Percentiles rank a stretch among this genome's conserved stretches.
Conservation (phyloP, 1,140 invertebrate genomes). For the Oppia nitens region DNA sequence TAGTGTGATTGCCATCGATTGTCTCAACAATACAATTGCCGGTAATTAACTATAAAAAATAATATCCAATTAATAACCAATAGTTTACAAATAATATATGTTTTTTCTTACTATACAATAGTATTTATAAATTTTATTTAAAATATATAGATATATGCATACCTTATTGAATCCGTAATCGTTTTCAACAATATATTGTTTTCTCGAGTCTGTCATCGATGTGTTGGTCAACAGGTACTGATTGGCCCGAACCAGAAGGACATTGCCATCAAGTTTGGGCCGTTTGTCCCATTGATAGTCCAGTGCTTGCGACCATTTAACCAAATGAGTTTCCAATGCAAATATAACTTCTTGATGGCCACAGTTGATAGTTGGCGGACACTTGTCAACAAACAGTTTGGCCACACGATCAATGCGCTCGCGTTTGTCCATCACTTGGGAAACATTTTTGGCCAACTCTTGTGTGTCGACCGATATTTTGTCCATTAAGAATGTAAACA, state of each 20-base stretch:
- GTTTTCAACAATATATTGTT: constrained; percentile 41
- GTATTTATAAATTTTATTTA: too few relatives aligned
- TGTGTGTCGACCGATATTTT: too few relatives aligned
- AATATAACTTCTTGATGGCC: constrained; percentile 1
- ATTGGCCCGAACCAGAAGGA: constrained; percentile 8
- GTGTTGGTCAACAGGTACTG: constrained; percentile 1
- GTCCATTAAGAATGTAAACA: too few relatives aligned
- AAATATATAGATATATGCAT: constrained; percentile 28
- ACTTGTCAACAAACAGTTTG: too few relatives aligned
- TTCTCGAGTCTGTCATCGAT: too few relatives aligned
- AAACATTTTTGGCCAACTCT: too few relatives aligned
- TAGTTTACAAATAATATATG: too few relatives aligned
- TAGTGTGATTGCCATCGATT: constrained; percentile 57
- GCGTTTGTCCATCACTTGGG: background rate
- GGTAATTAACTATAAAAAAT: background rate
- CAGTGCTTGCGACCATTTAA: constrained; percentile 7
- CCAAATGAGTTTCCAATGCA: background rate
- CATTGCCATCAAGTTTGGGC: constrained; percentile 1
- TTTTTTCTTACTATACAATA: background rate
- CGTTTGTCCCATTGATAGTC: constrained; percentile 1
- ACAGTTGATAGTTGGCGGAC: background rate
- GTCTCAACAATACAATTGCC: constrained; percentile 41
- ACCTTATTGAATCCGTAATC: constrained; percentile 64
- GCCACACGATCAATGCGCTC: constrained; percentile 5
- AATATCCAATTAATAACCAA: background rate